Evolutionary conservation across 2,113 vertebrate genomes (phyloP).

Genomic region (Polypterus senegalus): DNA sequence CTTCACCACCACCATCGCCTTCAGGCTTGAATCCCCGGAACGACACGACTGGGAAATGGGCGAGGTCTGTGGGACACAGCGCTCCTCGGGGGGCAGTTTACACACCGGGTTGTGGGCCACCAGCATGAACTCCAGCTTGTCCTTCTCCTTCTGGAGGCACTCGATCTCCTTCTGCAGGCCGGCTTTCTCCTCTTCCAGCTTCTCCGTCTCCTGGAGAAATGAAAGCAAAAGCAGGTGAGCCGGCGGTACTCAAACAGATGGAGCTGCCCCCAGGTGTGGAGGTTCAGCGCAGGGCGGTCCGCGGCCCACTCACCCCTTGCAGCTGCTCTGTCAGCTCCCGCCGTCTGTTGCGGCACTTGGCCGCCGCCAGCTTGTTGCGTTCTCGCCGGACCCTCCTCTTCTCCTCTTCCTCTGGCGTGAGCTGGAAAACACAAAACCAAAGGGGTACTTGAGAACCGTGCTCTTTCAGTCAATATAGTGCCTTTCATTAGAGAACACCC

Average conservation of each 20-base stretch:
- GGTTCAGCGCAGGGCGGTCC: not conserved
- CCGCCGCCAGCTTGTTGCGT: constrained; percentile 94
- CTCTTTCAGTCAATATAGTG: too few species aligned
- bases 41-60: constrained; percentile 53
- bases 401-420: constrained; percentile 96
- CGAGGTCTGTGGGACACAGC: constrained; percentile 46
- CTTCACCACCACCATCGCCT: constrained; percentile 65
- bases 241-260: not conserved
- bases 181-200: constrained; percentile 90
- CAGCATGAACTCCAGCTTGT: constrained; percentile 96
- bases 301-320: constrained; percentile 73
- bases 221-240: constrained; percentile 8
- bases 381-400: constrained; percentile 89
- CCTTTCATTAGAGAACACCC: too few species aligned
- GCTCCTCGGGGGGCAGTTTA: constrained; percentile 79
- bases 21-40: too few species aligned
- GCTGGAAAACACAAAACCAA: constrained; percentile 41
- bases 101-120: constrained; percentile 90
- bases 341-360: constrained; percentile 92
- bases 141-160: constrained; percentile 90
- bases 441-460: too few species aligned
- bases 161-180: constrained; percentile 94
- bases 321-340: constrained; percentile 94
- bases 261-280: not conserved
- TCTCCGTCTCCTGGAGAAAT: constrained; percentile 78